These are phyloP conservation scores for Phthorimaea operculella DNA, from an alignment of 1,140 invertebrate species.

Conservation along the genomic window DNA sequence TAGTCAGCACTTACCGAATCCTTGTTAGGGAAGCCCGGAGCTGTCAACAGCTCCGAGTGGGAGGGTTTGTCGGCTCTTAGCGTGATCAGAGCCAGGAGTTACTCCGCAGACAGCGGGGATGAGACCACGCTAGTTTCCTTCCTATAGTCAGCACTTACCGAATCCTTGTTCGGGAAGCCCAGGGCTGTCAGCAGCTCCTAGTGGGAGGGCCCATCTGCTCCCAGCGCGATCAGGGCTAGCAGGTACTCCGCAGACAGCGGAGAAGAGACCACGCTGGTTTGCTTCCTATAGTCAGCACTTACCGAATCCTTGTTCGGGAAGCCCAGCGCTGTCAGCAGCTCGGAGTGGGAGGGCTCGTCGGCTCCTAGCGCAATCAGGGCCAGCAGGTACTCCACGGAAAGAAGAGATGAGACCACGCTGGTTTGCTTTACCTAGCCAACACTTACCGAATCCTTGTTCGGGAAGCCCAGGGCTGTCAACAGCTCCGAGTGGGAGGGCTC, in stretches of 20 bases:
- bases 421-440: constrained; percentile 29
- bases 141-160: constrained; percentile 36
- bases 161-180: constrained; percentile 40
- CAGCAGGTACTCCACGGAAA: constrained; percentile 53
- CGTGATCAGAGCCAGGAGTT: too few species aligned
- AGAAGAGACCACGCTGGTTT: constrained; percentile 49
- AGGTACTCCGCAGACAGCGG: constrained; percentile 56
- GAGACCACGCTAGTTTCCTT: too few species aligned
- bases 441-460: constrained; percentile 47
- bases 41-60: too few species aligned
- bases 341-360: constrained; percentile 34
- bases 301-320: constrained; percentile 43
- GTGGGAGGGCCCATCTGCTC: constrained; percentile 38
- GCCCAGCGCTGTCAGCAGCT: constrained; percentile 39
- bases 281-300: constrained; percentile 28
- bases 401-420: constrained; percentile 52
- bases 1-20: too few species aligned
- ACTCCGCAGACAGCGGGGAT: too few species aligned
- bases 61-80: too few species aligned
- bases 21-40: too few species aligned
- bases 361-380: constrained; percentile 46
- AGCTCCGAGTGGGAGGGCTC: constrained; percentile 42
- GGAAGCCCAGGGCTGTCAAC: constrained; percentile 35
- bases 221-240: constrained; percentile 44
- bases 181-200: constrained; percentile 36